Percentiles rank a stretch among this genome's conserved stretches.
phyloP scores from a whole-genome alignment of 2,888 invertebrate species.

The Pyrrhosoma nymphula region DNA sequence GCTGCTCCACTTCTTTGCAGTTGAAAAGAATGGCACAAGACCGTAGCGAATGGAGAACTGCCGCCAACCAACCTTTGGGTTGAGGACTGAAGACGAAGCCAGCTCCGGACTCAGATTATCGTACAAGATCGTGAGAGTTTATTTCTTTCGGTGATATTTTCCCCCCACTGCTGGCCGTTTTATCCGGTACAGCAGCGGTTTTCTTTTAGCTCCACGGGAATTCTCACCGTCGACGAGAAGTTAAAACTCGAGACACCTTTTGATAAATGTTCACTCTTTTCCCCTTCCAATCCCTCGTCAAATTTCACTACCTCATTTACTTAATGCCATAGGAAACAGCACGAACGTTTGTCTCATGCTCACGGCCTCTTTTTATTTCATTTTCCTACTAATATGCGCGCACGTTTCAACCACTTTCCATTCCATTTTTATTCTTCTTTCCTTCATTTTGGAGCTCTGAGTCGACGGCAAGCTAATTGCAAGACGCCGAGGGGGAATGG shows the following conservation, averaged over 20 bases:
- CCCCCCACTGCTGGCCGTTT: background rate
- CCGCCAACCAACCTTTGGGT: too few species aligned
- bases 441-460: background rate
- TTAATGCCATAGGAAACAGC: background rate
- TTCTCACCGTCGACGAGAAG: background rate
- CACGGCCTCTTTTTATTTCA: background rate
- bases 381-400: background rate
- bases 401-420: background rate
- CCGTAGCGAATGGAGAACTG: too few species aligned
- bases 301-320: background rate
- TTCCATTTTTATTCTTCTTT: background rate
- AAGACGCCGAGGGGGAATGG: background rate
- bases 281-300: background rate
- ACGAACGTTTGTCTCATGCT: background rate
- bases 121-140: background rate
- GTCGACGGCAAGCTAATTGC: background rate
- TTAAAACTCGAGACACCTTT: background rate
- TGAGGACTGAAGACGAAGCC: too few species aligned
- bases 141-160: background rate
- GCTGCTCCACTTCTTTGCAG: too few species aligned
- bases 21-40: too few species aligned
- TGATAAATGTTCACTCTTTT: background rate
- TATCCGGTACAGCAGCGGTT: background rate
- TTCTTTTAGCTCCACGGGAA: background rate
- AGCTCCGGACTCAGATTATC: background rate